Evolutionary conservation across 1,140 invertebrate species (phyloP).

Genomic region (Aphelenchoides avenae): DNA sequence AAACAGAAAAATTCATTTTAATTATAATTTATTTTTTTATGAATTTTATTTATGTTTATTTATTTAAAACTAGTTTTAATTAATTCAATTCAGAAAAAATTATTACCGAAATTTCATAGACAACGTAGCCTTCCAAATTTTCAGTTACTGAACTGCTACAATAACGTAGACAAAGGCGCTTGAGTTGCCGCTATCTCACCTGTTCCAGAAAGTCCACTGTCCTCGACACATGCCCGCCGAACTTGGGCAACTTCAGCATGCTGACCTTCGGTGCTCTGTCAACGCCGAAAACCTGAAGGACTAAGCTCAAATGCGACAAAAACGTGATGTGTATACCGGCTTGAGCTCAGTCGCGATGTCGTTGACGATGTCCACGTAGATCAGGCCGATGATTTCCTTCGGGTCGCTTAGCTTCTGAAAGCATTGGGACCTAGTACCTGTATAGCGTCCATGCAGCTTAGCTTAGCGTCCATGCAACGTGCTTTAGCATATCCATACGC

Average conservation of each 20-base stretch:
- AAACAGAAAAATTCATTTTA: too few relatives aligned
- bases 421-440: too few relatives aligned
- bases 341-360: slow-evolving; percentile 56
- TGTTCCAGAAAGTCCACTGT: slow-evolving; percentile 56
- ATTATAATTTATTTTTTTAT: too few relatives aligned
- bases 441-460: too few relatives aligned
- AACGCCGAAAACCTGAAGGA: slow-evolving; percentile 55
- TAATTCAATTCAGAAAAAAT: too few relatives aligned
- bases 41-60: background rate
- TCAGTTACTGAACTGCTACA: too few relatives aligned
- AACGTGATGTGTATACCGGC: slow-evolving; percentile 28
- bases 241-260: slow-evolving; percentile 57
- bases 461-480: too few relatives aligned
- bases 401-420: slow-evolving; percentile 52
- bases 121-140: too few relatives aligned
- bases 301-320: slow-evolving; percentile 7
- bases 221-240: slow-evolving; percentile 54
- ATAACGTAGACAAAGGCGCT: too few relatives aligned
- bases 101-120: too few relatives aligned
- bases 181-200: slow-evolving; percentile 24
- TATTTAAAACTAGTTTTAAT: background rate
- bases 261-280: slow-evolving; percentile 50
- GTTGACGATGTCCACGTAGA: slow-evolving; percentile 57
- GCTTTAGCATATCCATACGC: too few relatives aligned
- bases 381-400: slow-evolving; percentile 55